Evolutionary conservation across 2,113 vertebrate species (phyloP), one percentile per base, ranked within the genome.

Genomic region (Mohoua ochrocephala): DNA sequence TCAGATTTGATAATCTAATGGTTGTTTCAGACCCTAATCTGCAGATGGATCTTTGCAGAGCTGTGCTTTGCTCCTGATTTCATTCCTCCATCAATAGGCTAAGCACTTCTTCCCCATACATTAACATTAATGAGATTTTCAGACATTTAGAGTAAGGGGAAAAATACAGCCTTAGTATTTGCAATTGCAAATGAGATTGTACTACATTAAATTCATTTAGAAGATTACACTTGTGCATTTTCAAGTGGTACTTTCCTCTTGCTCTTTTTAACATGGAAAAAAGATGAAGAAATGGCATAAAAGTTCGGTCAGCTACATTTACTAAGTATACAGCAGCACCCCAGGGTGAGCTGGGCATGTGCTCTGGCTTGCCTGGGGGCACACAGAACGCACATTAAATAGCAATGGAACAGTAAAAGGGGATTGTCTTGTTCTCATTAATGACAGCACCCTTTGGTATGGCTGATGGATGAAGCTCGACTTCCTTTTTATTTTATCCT

Each of bases 121-220:
- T 94, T 94, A 96, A 82, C 61, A 82, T 82, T 90, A 93, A 96
- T 85, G 81, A 94, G 71, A 91, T 93, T 93, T 91, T 70, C 57
- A 85, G 71, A 53, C 75, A 80, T 87, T 83, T 3, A 1, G 60
- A 89, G 57, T 52, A 79, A 52, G 23, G 45, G 47, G 35, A 1
- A 65, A 87, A 93, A 74, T 0, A 6, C 39, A 83, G 50, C 45
- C 67, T 67, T 65, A 59, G 8, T 78, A 64, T 91, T 91, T 91
- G 74, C 81, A 94, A 71, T 87, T 91, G 78, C 63, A 89, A 91
- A 82, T 73, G 78, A 92, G 91, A 74, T 31, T 69, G 70, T 41
- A 57, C 49, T 42, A 64, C 49, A 75, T 85, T 69, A 79, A 85
- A 91, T 84, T 83, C 26, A 83, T 84, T 89, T 93, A 69, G 47